phyloP scores from a whole-genome alignment of 2,113 vertebrate species.

The Lanius collurio region DNA sequence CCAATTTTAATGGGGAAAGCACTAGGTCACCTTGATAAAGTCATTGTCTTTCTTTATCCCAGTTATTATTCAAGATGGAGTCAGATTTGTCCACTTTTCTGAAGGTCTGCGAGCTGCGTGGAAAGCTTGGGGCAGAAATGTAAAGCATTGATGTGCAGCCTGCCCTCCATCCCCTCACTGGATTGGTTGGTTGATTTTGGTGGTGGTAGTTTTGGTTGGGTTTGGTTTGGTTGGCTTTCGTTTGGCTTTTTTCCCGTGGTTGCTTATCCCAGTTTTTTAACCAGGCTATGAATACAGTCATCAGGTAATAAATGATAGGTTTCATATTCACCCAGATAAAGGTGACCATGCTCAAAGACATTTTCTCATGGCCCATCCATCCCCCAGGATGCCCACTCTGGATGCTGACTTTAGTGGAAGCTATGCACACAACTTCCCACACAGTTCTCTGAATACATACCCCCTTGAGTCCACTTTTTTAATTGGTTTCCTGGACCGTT shows the following conservation, averaged over 20 bases:
- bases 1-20: neutral
- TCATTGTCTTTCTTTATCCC: neutral
- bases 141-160: neutral
- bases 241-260: neutral
- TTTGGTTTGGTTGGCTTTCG: neutral
- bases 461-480: neutral
- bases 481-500: constrained; percentile 48
- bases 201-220: neutral
- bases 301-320: neutral
- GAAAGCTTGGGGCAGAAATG: neutral
- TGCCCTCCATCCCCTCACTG: neutral
- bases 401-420: constrained; percentile 1
- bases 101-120: neutral
- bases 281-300: neutral
- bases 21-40: neutral
- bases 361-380: neutral
- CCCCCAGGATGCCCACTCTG: neutral
- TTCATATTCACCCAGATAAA: neutral
- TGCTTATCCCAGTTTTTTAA: neutral
- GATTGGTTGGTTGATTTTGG: neutral
- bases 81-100: neutral
- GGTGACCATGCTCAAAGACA: neutral
- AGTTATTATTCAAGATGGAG: neutral
- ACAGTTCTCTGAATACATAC: neutral
- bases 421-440: constrained; percentile 29